Percentiles rank a stretch among this genome's conserved stretches.
Evolutionary conservation across 1,140 invertebrate genomes (phyloP).

Genomic region (Drosophila parvula): DNA sequence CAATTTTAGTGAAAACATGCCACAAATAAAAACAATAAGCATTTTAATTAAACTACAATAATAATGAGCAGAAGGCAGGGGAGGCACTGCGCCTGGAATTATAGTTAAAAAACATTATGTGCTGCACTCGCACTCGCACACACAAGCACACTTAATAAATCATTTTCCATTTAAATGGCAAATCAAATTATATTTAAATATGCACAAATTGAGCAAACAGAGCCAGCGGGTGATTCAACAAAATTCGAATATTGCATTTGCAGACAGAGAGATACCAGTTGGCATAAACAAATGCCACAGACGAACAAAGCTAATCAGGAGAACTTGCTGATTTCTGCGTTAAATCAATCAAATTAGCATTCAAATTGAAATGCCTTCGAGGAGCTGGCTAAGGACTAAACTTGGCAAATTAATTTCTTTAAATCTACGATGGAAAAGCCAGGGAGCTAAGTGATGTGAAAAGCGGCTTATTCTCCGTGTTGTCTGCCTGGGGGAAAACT

Average conservation of each 20-base stretch:
- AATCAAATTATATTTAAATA: constrained; percentile 74
- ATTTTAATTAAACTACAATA: constrained; percentile 77
- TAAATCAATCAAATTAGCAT: constrained; percentile 48
- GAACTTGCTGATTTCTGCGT: constrained; percentile 17
- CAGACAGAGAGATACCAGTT: constrained; percentile 2
- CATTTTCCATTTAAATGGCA: constrained; percentile 62
- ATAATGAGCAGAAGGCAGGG: constrained; percentile 35
- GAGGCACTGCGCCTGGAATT: constrained; percentile 2
- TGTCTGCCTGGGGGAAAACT: too few relatives aligned
- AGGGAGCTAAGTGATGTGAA: not conserved
- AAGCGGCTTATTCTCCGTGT: not conserved
- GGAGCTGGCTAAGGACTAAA: not conserved
- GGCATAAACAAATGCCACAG: constrained; percentile 10
- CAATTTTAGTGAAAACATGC: constrained; percentile 48
- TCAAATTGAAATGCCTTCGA: constrained; percentile 28
- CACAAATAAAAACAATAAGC: constrained; percentile 67
- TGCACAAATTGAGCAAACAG: constrained; percentile 54
- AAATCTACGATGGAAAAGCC: not conserved
- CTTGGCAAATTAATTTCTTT: not conserved
- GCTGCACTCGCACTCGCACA: not conserved
- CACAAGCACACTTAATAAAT: constrained; percentile 56
- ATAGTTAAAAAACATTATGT: constrained; percentile 6
- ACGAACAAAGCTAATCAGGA: constrained; percentile 37
- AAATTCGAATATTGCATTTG: not conserved
- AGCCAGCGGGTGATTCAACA: constrained; percentile 23